Evolutionary conservation across 2,888 invertebrate species (phyloP).

Genomic region (Xanthorhoe spadicearia): DNA sequence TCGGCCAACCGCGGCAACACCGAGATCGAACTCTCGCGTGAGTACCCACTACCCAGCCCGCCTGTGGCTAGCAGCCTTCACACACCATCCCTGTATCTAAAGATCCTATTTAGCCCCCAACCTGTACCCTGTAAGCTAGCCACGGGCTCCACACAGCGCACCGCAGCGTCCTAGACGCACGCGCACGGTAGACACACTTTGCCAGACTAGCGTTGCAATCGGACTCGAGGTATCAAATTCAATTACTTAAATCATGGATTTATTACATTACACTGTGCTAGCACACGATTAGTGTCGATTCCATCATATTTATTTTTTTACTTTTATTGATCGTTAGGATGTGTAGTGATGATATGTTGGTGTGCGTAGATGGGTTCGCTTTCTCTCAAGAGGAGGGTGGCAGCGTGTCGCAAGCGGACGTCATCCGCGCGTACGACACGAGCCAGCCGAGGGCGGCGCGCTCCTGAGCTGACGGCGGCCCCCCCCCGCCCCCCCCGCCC

Average conservation of each 20-base stretch:
- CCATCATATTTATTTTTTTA: slow-evolving; percentile 24
- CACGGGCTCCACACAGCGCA: slow-evolving; percentile 43
- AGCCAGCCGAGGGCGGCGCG: slow-evolving; percentile 93
- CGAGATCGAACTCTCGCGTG: slow-evolving; percentile 97
- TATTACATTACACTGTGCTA: slow-evolving; percentile 33
- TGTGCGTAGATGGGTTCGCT: slow-evolving; percentile 95
- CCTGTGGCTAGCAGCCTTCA: background rate
- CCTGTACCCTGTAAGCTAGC: background rate
- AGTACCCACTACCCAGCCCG: slow-evolving; percentile 88
- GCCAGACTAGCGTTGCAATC: slow-evolving; percentile 33
- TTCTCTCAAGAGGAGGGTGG: slow-evolving; percentile 99
- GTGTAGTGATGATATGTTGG: slow-evolving; percentile 9
- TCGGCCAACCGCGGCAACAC: slow-evolving; percentile 91
- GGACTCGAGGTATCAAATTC: slow-evolving; percentile 38
- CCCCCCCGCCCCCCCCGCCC: slow-evolving; percentile 24
- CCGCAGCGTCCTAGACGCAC: slow-evolving; percentile 58
- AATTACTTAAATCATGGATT: slow-evolving; percentile 38
- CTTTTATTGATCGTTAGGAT: background rate
- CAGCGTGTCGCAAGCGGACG: slow-evolving; percentile 95
- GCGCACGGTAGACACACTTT: slow-evolving; percentile 44
- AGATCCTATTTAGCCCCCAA: background rate
- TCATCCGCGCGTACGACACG: slow-evolving; percentile 98
- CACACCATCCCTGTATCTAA: background rate
- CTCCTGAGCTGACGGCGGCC: slow-evolving; percentile 78
- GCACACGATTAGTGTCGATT: slow-evolving; percentile 46